Conservation (phyloP, 2,888 invertebrate species). For the Synanthedon andrenaeformis region DNA sequence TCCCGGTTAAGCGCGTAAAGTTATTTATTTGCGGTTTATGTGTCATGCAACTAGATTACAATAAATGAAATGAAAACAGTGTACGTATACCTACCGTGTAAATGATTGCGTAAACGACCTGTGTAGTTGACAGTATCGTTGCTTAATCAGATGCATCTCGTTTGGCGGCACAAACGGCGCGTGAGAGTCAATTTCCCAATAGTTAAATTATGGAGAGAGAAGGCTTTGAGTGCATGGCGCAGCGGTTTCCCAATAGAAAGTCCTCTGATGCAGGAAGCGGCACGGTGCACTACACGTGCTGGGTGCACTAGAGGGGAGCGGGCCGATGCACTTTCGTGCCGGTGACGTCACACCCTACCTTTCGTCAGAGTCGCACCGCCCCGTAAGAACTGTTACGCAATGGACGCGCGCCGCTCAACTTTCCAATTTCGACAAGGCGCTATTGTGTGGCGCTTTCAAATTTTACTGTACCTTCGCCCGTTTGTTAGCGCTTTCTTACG, state of each 20-base stretch:
- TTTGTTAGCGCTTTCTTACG: conserved; percentile 60
- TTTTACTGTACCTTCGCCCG: conserved; percentile 60
- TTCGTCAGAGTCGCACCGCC: conserved; percentile 61
- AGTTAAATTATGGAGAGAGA: conserved; percentile 28
- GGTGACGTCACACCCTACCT: conserved; percentile 58
- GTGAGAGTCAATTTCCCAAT: conserved; percentile 61
- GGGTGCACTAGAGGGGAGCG: conserved; percentile 10
- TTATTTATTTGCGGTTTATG: no score
- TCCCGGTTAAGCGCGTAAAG: no score
- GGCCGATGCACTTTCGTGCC: conserved; percentile 67
- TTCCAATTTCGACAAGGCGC: conserved; percentile 71
- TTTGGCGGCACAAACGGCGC: conserved; percentile 23
- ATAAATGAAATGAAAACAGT: not conserved
- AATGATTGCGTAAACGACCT: conserved; percentile 29
- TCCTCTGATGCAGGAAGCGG: conserved; percentile 61
- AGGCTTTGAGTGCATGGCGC: conserved; percentile 30
- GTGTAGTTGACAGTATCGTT: conserved; percentile 19
- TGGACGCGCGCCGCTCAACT: conserved; percentile 62
- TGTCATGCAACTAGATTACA: not conserved
- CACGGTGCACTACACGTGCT: conserved; percentile 34
- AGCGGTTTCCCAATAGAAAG: conserved; percentile 65
- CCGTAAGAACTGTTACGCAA: conserved; percentile 66
- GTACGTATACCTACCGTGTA: conserved; percentile 5
- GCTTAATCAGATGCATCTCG: conserved; percentile 63
- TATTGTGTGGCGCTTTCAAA: conserved; percentile 71